Evolutionary conservation across 2,888 invertebrate species (phyloP).

Genomic region (Abscondita cerata): DNA sequence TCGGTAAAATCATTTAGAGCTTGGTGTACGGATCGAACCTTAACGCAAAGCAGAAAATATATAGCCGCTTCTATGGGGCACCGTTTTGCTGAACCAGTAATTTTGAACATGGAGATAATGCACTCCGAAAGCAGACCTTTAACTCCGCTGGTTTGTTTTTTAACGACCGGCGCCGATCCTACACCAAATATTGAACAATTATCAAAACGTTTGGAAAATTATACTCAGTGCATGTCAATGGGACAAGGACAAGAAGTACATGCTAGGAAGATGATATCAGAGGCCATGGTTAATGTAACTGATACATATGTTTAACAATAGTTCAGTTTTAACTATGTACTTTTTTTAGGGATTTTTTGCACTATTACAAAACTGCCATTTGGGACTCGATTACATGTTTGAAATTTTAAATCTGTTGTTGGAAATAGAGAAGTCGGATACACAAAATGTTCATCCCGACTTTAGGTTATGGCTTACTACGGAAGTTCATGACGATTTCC

Average conservation of each 20-base stretch:
- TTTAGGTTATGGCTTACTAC: conserved; percentile 90
- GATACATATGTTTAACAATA: background rate
- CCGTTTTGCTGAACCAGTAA: conserved; percentile 79
- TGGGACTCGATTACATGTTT: conserved; percentile 84
- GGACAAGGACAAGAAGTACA: conserved; percentile 88
- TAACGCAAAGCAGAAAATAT: conserved; percentile 85
- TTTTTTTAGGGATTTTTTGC: conserved; percentile 77
- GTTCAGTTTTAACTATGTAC: background rate
- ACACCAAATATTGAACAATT: conserved; percentile 82
- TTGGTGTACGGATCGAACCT: conserved; percentile 85
- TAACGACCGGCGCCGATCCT: conserved; percentile 90
- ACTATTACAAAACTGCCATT: conserved; percentile 86
- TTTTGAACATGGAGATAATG: conserved; percentile 79
- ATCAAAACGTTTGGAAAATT: conserved; percentile 75
- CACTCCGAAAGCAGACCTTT: conserved; percentile 74
- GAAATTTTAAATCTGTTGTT: conserved; percentile 73
- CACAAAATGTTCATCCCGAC: conserved; percentile 60
- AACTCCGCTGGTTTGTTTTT: conserved; percentile 81
- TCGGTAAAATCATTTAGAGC: conserved; percentile 62
- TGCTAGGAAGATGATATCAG: conserved; percentile 73
- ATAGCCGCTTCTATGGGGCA: conserved; percentile 76
- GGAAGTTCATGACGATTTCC: conserved; percentile 80
- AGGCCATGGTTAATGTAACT: conserved; percentile 65
- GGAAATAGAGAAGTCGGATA: conserved; percentile 65
- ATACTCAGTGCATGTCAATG: conserved; percentile 80